These are phyloP conservation scores for Nannoperca australis DNA, from an alignment of 2,797 vertebrate species.

Conservation along the genomic window DNA sequence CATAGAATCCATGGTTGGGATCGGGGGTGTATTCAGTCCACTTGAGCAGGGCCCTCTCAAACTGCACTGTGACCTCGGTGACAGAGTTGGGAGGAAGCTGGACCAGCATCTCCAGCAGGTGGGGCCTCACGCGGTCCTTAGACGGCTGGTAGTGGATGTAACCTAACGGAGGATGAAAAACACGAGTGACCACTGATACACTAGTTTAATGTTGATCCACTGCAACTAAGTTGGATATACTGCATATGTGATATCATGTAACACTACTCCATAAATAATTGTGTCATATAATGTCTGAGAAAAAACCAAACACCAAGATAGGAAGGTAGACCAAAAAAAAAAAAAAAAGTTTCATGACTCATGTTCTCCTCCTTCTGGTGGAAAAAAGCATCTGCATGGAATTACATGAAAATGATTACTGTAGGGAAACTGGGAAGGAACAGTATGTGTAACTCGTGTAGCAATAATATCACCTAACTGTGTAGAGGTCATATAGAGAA, in stretches of 20 bases:
- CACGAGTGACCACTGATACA: neutral
- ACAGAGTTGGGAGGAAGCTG: constrained; percentile 95
- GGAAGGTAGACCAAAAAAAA: neutral
- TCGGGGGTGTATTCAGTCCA: constrained; percentile 98
- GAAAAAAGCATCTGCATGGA: constrained; percentile 32
- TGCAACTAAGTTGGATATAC: neutral
- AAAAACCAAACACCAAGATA: neutral
- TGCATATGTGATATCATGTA: neutral
- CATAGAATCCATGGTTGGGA: constrained; percentile 97
- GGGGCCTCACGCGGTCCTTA: constrained; percentile 92
- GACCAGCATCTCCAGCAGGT: constrained; percentile 97
- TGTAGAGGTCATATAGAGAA: too few species aligned
- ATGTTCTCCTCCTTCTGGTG: constrained; percentile 61
- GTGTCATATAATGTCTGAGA: neutral
- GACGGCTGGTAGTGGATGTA: constrained; percentile 98
- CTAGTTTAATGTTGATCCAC: neutral
- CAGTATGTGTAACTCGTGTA: neutral
- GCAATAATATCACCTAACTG: neutral
- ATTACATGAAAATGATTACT: constrained; percentile 1
- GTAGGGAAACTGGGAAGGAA: neutral
- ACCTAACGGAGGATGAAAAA: constrained; percentile 79
- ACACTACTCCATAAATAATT: neutral
- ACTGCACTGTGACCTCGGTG: constrained; percentile 96
- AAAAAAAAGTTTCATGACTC: constrained; percentile 20
- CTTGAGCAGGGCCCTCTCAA: constrained; percentile 95